These are phyloP conservation scores for Perca fluviatilis DNA, from an alignment of 2,113 vertebrate species.

Conservation along the genomic window DNA sequence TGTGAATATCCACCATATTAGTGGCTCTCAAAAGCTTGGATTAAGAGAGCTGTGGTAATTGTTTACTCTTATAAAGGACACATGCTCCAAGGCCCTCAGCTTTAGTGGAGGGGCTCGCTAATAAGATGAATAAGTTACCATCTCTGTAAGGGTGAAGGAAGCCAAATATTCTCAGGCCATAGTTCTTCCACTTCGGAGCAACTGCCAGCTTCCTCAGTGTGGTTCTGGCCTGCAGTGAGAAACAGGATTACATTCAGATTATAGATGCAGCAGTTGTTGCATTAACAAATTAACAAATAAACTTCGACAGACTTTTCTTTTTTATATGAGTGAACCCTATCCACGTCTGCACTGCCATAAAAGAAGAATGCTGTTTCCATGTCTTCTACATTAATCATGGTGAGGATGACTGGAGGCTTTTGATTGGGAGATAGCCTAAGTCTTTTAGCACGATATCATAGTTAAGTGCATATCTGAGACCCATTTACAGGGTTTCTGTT, in stretches of 20 bases:
- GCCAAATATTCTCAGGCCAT: slow-evolving; percentile 95
- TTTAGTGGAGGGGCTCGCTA: slow-evolving; percentile 11
- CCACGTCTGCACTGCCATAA: neutral
- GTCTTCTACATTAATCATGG: neutral
- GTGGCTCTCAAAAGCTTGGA: slow-evolving; percentile 40
- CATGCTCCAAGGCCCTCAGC: slow-evolving; percentile 31
- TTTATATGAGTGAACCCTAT: neutral
- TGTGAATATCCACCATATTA: slow-evolving; percentile 60
- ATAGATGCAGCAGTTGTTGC: neutral
- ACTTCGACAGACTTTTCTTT: neutral
- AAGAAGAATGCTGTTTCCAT: neutral
- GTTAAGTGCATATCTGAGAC: slow-evolving; percentile 1
- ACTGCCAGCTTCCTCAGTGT: slow-evolving; percentile 95
- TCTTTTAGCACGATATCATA: neutral
- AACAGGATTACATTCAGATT: neutral
- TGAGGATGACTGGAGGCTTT: neutral
- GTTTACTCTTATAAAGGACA: slow-evolving; percentile 50
- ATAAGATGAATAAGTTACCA: slow-evolving; percentile 84
- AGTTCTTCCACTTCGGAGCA: slow-evolving; percentile 99
- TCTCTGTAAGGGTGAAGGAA: slow-evolving; percentile 97
- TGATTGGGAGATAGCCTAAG: neutral
- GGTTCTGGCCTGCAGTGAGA: slow-evolving; percentile 88
- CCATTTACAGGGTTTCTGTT: neutral
- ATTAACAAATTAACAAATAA: neutral
- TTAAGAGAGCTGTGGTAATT: slow-evolving; percentile 53